phyloP scores from a whole-genome alignment of 2,888 invertebrate species.

The Epicampocera succincta region DNA sequence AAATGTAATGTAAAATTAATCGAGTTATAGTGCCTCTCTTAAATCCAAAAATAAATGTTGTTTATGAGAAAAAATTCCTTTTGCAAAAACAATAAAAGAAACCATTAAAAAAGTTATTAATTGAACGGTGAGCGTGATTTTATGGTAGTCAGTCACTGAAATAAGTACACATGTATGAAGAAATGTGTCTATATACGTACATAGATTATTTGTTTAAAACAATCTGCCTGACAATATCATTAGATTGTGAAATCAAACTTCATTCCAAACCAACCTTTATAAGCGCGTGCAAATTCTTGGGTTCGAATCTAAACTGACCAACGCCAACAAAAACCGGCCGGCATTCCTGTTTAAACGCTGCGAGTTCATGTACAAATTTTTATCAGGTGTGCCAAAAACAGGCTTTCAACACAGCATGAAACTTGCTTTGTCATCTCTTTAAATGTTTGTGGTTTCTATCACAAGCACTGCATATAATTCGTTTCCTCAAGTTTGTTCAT shows the following conservation, averaged over 20 bases:
- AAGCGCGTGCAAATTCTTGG: background rate
- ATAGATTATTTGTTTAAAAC: too few species aligned
- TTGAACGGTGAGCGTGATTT: too few species aligned
- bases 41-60: too few species aligned
- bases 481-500: slow-evolving; percentile 11
- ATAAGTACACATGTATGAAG: too few species aligned
- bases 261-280: background rate
- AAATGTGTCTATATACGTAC: too few species aligned
- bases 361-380: slow-evolving; percentile 12
- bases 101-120: too few species aligned
- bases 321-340: slow-evolving; percentile 69
- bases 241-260: background rate
- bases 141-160: too few species aligned
- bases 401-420: slow-evolving; percentile 56
- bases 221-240: too few species aligned
- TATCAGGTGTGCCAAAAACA: slow-evolving; percentile 60
- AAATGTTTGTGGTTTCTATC: slow-evolving; percentile 73
- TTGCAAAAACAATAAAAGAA: too few species aligned
- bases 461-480: slow-evolving; percentile 72
- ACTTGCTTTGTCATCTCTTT: slow-evolving; percentile 64
- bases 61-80: too few species aligned
- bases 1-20: too few species aligned
- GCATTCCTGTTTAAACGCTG: slow-evolving; percentile 61
- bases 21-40: too few species aligned
- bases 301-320: slow-evolving; percentile 64